These are phyloP conservation scores for Dryobotodes eremita DNA, from an alignment of 2,888 invertebrate genomes.

Conservation along the genomic window DNA sequence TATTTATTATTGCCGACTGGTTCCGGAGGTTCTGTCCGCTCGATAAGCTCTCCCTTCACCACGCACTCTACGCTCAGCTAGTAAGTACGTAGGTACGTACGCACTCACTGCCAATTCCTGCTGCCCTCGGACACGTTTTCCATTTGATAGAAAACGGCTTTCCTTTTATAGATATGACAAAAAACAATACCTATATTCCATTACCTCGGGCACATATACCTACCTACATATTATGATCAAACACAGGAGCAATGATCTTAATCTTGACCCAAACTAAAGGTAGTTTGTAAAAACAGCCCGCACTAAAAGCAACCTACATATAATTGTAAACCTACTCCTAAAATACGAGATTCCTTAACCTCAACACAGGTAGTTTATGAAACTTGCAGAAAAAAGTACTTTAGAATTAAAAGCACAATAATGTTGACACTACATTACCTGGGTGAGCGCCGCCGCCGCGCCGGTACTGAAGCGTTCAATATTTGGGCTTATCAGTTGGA, in stretches of 20 bases:
- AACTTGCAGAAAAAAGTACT: not conserved
- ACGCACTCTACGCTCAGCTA: not conserved
- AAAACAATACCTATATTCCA: not conserved
- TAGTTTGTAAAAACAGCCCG: not conserved
- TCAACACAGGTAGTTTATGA: not conserved
- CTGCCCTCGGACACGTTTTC: conserved; percentile 13
- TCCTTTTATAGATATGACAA: not conserved
- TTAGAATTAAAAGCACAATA: conserved; percentile 18
- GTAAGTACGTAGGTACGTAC: not conserved
- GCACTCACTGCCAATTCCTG: conserved; percentile 4
- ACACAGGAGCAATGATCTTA: not conserved
- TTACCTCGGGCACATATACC: not conserved
- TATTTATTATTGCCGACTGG: conserved; percentile 64
- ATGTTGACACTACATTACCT: conserved; percentile 49
- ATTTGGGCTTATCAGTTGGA: conserved; percentile 58
- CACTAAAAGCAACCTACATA: not conserved
- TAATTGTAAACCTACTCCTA: not conserved
- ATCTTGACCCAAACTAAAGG: not conserved
- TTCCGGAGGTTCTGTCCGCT: conserved; percentile 37
- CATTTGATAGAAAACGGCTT: conserved; percentile 9
- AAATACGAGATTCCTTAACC: not conserved
- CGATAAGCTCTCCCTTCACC: conserved; percentile 34
- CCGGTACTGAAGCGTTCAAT: conserved; percentile 35
- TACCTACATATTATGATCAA: not conserved
- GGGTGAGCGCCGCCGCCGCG: too few relatives aligned